Evolutionary conservation across 1,140 invertebrate genomes (phyloP).

Genomic region (Schlechtendalia chinensis): DNA sequence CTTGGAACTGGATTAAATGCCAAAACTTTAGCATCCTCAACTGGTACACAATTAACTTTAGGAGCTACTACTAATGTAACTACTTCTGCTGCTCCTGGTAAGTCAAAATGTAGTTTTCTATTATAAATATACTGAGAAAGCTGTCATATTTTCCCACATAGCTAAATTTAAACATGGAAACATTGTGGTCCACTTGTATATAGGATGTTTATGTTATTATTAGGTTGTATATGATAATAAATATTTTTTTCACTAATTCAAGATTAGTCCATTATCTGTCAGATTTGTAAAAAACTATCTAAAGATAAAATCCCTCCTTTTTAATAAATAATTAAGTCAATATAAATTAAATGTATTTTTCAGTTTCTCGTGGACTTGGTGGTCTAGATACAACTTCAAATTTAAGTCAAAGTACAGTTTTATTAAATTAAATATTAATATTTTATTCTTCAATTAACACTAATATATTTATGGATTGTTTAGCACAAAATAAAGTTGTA

Average conservation of each 20-base stretch:
- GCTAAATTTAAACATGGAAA: too few relatives aligned
- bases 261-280: too few relatives aligned
- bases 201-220: too few relatives aligned
- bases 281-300: too few relatives aligned
- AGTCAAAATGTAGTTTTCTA: background rate
- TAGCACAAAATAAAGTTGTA: constrained; percentile 52
- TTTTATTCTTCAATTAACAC: background rate
- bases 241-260: too few relatives aligned
- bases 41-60: constrained; percentile 34
- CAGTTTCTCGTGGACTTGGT: constrained; percentile 39
- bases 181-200: too few relatives aligned
- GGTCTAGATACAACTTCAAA: constrained; percentile 41
- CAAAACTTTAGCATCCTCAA: background rate
- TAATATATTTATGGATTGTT: background rate
- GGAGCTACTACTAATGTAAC: constrained; percentile 6
- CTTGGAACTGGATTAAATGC: constrained; percentile 22
- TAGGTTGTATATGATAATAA: too few relatives aligned
- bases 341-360: background rate
- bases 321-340: background rate
- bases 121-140: too few relatives aligned
- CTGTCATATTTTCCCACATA: too few relatives aligned
- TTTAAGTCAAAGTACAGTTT: constrained; percentile 18
- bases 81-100: constrained; percentile 23
- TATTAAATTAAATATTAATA: background rate
- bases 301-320: too few relatives aligned